phyloP scores from a whole-genome alignment of 2,113 vertebrate genomes.

The Herpetotheres cachinnans region DNA sequence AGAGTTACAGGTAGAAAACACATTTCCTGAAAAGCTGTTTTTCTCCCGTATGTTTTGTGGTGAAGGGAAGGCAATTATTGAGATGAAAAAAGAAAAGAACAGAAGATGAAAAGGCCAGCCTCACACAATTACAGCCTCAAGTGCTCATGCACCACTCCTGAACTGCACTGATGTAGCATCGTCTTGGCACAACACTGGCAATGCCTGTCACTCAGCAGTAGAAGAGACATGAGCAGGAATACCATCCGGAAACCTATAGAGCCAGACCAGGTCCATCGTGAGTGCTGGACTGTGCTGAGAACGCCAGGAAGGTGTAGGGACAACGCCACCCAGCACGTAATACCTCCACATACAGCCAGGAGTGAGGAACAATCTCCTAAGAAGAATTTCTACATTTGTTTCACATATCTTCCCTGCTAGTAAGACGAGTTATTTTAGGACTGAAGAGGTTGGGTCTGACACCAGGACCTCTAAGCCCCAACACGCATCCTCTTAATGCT shows the following conservation, averaged over 20 bases:
- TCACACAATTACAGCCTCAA: not conserved
- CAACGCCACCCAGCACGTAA: no score
- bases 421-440: not conserved
- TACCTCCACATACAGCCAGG: not conserved
- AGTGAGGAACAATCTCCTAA: not conserved
- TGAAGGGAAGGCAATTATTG: not conserved
- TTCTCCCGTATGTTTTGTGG: not conserved
- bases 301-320: not conserved
- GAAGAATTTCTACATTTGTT: not conserved
- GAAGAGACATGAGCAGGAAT: not conserved
- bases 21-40: constrained; percentile 3
- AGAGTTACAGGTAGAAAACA: not conserved
- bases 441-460: not conserved
- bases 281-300: not conserved
- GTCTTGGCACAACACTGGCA: not conserved
- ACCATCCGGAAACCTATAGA: not conserved
- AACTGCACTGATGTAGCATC: not conserved
- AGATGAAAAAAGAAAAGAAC: constrained; percentile 16
- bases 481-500: rapidly evolving
- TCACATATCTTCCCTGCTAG: not conserved
- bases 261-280: not conserved
- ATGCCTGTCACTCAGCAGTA: not conserved
- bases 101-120: constrained; percentile 22
- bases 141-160: not conserved
- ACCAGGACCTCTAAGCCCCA: not conserved